Base-by-base conservation (phyloP, 2,113 vertebrate species). In the Perognathus longimembris region DNA sequence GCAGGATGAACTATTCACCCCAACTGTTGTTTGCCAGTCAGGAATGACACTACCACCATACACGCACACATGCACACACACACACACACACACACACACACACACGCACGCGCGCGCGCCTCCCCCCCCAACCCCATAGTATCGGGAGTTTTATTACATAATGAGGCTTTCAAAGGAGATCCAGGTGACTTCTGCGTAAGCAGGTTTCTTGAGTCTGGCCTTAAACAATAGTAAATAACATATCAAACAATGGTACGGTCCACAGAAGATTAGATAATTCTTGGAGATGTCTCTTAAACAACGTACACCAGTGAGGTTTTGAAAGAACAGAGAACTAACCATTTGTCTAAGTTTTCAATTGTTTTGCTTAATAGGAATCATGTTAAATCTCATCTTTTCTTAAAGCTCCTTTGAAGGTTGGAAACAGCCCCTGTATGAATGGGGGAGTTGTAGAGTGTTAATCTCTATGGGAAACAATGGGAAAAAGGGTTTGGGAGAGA, bases 191-290 rank as follows among this genome's bases (percentile, higher is more conserved):
- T 78, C 36, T 38, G 50, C 38, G n/a, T 10, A 76, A 18, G 22
- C 70, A 69, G 54, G 50, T 85, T 82, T 85, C 50, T 78, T 80
- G 45, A 77, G 40, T 74, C 63, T 84, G 12, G 26, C 59, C 66
- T 88, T 85, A 64, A 92, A 86, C 20, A 90, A n/a, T 40, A 85
- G 59, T 88, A 85, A 83, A 84, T 63, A 75, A 66, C 38, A 0
- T 90, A n/a, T 32, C 42, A 90, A 93, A 94, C 40, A 82, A 66
- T 50, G 18, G 36, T 76, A 26, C 22, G 50, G 59, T 85, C n/a
- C 50, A 78, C 24, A 69, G 70, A 79, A 64, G 73, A 88, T 91
- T 85, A 94, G 89, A 83, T 61, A 59, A 85, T 74, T 28, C 20
- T 78, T 73, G 36, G 28, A 40, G 15, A 84, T 4, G 11, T 30